Percentiles rank a stretch among this genome's conserved stretches.
phyloP scores from a whole-genome alignment of 2,888 invertebrate species.

The Minunthozetes semirufus region DNA sequence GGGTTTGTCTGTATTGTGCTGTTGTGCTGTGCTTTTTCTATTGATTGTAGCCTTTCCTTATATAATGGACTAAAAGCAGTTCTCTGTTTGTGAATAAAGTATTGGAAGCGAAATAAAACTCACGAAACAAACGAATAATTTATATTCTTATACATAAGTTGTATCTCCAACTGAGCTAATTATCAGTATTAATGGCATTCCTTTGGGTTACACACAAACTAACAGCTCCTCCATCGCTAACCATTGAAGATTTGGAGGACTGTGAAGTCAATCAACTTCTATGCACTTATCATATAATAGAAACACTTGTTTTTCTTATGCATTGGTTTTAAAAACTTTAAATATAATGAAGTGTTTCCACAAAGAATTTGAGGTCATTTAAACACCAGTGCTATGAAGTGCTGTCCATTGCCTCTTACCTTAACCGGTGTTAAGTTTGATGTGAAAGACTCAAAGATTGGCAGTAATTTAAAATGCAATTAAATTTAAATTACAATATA shows the following conservation, averaged over 20 bases:
- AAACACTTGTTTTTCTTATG: no score
- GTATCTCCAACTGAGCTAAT: slow-evolving; percentile 24
- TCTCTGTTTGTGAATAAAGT: slow-evolving; percentile 12
- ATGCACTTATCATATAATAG: neutral
- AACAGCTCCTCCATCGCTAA: neutral
- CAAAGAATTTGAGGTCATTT: neutral
- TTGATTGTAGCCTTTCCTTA: neutral
- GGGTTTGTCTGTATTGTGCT: neutral
- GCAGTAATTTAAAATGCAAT: slow-evolving; percentile 10
- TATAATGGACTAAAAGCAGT: slow-evolving; percentile 18
- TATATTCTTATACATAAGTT: slow-evolving; percentile 19
- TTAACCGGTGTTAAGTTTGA: slow-evolving; percentile 5
- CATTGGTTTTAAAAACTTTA: neutral
- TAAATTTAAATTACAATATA: neutral
- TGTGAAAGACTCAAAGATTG: neutral
- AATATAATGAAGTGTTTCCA: neutral
- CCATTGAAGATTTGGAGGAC: neutral
- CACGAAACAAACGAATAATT: neutral
- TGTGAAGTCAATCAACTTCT: slow-evolving; percentile 24
- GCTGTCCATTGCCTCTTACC: slow-evolving; percentile 4
- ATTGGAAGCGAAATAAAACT: neutral
- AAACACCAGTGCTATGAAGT: neutral
- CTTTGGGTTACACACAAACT: neutral
- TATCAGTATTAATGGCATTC: slow-evolving; percentile 30
- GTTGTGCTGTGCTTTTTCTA: neutral